Percentiles rank a stretch among this genome's conserved stretches.
phyloP scores from a whole-genome alignment of 2,888 invertebrate genomes.

The Eueremaeus valkanovi region DNA sequence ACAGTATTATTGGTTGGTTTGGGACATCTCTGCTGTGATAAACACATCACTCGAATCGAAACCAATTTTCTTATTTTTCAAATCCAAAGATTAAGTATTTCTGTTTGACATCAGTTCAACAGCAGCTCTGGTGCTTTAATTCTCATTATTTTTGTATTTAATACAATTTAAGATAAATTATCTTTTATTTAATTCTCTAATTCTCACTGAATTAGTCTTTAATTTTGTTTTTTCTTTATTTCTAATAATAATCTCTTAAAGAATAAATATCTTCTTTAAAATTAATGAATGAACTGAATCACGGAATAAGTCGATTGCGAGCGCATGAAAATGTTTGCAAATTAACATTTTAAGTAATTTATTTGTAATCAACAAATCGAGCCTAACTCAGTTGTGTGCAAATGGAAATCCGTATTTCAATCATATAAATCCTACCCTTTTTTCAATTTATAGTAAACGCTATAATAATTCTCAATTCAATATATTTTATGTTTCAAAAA shows the following conservation, averaged over 20 bases:
- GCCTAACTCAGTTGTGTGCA: not conserved
- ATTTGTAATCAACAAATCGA: too few species aligned
- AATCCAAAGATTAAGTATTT: too few species aligned
- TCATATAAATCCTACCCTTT: too few species aligned
- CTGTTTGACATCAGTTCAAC: too few species aligned
- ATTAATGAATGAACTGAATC: constrained; percentile 6
- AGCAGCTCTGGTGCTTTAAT: too few species aligned
- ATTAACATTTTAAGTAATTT: not conserved
- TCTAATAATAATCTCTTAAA: not conserved
- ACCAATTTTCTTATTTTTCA: too few species aligned
- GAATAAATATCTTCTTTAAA: not conserved
- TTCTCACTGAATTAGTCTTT: not conserved
- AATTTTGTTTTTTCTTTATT: not conserved
- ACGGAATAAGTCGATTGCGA: constrained; percentile 8
- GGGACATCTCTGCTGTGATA: not conserved
- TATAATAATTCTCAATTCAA: too few species aligned
- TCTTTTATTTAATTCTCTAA: not conserved
- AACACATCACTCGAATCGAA: not conserved
- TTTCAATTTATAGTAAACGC: too few species aligned
- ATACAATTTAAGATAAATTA: not conserved
- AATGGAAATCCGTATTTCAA: too few species aligned
- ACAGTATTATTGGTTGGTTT: too few species aligned
- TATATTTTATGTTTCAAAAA: too few species aligned
- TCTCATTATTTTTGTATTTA: not conserved
- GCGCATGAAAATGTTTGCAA: not conserved